These are phyloP conservation scores for Cyphomyrus discorhynchus DNA, from an alignment of 2,113 vertebrate species.

Conservation along the genomic window DNA sequence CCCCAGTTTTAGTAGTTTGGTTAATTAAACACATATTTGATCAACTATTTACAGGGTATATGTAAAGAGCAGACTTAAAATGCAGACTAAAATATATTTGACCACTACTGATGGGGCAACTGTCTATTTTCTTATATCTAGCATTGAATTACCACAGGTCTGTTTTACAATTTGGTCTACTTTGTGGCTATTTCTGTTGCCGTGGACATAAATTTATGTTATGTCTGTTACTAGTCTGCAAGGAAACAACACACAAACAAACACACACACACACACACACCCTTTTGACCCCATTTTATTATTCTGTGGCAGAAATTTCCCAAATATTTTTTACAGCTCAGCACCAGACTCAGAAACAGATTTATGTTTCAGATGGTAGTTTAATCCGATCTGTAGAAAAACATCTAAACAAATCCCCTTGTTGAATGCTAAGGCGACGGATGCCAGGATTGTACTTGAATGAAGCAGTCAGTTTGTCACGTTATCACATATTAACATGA, in stretches of 20 bases:
- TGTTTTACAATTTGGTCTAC: not conserved
- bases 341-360: not conserved
- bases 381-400: not conserved
- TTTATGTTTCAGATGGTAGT: not conserved
- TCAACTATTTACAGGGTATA: not conserved
- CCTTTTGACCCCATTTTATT: not conserved
- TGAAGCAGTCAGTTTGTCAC: not conserved
- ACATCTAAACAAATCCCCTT: not conserved
- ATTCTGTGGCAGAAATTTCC: not conserved
- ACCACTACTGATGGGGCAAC: not conserved
- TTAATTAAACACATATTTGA: not conserved
- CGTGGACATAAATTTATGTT: slow-evolving; percentile 5
- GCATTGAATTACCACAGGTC: not conserved
- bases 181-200: not conserved
- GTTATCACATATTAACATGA: not conserved
- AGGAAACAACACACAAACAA: not conserved
- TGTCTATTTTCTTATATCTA: not conserved
- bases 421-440: not conserved
- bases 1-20: not conserved
- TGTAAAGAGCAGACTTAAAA: not conserved
- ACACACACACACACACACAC: not conserved
- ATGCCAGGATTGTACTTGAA: not conserved
- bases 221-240: not conserved
- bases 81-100: not conserved
- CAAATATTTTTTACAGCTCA: not conserved